Conservation (phyloP, 2,888 invertebrate species). For the Aricia artaxerxes region DNA sequence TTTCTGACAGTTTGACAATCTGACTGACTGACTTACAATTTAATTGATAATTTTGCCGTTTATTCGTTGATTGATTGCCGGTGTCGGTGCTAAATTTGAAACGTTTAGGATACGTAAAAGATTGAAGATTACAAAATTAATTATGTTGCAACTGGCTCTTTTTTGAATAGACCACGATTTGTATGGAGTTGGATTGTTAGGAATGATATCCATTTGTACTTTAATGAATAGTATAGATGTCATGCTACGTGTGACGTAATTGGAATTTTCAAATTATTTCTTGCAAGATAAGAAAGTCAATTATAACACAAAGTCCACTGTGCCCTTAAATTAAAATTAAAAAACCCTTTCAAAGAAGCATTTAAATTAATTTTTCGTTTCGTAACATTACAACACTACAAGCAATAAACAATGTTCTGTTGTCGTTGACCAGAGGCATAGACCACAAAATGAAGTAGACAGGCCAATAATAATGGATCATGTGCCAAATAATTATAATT, state of each 20-base stretch:
- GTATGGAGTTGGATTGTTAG: not conserved
- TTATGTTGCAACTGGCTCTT: not conserved
- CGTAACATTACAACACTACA: slow-evolving; percentile 9
- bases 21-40: slow-evolving; percentile 27
- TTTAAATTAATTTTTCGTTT: slow-evolving; percentile 23
- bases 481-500: not conserved
- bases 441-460: not conserved
- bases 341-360: slow-evolving; percentile 8
- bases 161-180: slow-evolving; percentile 1
- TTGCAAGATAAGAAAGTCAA: slow-evolving; percentile 14
- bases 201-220: not conserved
- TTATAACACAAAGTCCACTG: slow-evolving; percentile 1
- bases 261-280: not conserved
- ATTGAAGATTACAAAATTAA: slow-evolving; percentile 16
- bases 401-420: slow-evolving; percentile 25
- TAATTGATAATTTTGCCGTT: slow-evolving; percentile 29
- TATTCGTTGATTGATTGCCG: slow-evolving; percentile 10
- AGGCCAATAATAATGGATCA: not conserved
- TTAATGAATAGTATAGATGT: not conserved
- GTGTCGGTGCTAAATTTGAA: not conserved
- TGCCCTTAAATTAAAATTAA: slow-evolving; percentile 20
- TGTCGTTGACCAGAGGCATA: slow-evolving; percentile 10
- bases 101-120: not conserved
- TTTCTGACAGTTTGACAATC: slow-evolving; percentile 36
- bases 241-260: not conserved